Percentiles rank a stretch among this genome's conserved stretches.
These are phyloP conservation scores for Cerastis leucographa DNA, from an alignment of 2,888 invertebrate species.

Conservation along the genomic window DNA sequence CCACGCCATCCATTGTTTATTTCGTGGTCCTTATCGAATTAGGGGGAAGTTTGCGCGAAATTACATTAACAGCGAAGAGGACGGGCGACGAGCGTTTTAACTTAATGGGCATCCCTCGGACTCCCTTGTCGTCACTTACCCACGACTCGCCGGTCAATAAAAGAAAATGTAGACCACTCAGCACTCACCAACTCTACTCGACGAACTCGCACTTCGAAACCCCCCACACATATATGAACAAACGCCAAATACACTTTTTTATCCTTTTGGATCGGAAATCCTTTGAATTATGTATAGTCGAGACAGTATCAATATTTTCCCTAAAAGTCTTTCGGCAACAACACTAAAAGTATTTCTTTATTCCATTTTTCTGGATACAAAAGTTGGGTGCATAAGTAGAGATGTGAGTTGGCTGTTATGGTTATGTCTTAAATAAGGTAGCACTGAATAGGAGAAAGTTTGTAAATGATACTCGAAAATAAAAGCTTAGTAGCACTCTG, in stretches of 20 bases:
- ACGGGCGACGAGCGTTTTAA: conserved; percentile 77
- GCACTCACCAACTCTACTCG: conserved; percentile 29
- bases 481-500: conserved; percentile 31
- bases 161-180: conserved; percentile 69
- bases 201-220: conserved; percentile 53
- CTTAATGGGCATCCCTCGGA: conserved; percentile 76
- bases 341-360: conserved; percentile 56
- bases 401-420: conserved; percentile 36
- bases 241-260: conserved; percentile 52
- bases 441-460: conserved; percentile 37
- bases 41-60: conserved; percentile 79
- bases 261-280: conserved; percentile 51
- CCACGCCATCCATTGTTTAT: conserved; percentile 75
- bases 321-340: conserved; percentile 48
- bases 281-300: conserved; percentile 59
- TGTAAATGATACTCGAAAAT: conserved; percentile 33
- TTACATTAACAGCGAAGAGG: conserved; percentile 81
- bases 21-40: conserved; percentile 78
- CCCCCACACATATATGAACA: conserved; percentile 38
- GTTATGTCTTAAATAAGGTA: conserved; percentile 37
- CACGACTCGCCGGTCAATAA: conserved; percentile 66
- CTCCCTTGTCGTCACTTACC: conserved; percentile 79
- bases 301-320: conserved; percentile 62
- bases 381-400: conserved; percentile 54
- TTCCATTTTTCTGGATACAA: conserved; percentile 44